Evolutionary conservation across 1,140 invertebrate genomes (phyloP).

Genomic region (Leptinotarsa lineolata): DNA sequence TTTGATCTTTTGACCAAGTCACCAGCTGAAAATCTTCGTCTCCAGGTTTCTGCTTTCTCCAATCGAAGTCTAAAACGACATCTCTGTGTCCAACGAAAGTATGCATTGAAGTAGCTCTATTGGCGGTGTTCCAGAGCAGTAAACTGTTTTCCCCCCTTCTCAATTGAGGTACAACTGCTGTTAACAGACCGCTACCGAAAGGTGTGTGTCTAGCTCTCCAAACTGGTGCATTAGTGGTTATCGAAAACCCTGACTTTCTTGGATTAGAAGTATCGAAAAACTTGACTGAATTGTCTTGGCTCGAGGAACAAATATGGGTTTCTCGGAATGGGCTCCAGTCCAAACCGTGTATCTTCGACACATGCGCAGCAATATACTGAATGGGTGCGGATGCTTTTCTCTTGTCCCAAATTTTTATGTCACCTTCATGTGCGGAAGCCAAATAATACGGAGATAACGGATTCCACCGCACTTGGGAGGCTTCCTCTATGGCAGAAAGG

Average conservation of each 20-base stretch:
- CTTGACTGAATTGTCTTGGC: constrained; percentile 93
- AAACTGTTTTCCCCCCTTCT: constrained; percentile 79
- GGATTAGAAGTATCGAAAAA: constrained; percentile 91
- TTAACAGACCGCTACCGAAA: constrained; percentile 90
- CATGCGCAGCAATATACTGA: constrained; percentile 91
- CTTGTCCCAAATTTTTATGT: constrained; percentile 94
- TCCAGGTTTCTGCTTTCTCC: constrained; percentile 72
- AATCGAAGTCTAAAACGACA: constrained; percentile 93
- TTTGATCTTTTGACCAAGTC: constrained; percentile 95
- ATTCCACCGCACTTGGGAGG: constrained; percentile 94
- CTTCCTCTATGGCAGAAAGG: constrained; percentile 82
- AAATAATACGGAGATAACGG: constrained; percentile 79
- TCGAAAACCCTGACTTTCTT: constrained; percentile 76
- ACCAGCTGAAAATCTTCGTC: constrained; percentile 82
- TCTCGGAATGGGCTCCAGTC: constrained; percentile 90
- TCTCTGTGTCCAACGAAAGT: constrained; percentile 92
- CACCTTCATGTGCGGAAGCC: constrained; percentile 93
- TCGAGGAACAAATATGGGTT: constrained; percentile 86
- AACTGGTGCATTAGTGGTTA: constrained; percentile 85
- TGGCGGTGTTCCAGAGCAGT: constrained; percentile 79
- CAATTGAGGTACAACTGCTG: constrained; percentile 83
- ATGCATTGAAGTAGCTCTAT: constrained; percentile 73
- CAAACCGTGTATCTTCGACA: constrained; percentile 89
- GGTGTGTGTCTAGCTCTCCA: constrained; percentile 85
- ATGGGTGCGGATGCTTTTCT: constrained; percentile 84